Conservation (phyloP, 2,113 vertebrate species). For the Ailurus styani region DNA sequence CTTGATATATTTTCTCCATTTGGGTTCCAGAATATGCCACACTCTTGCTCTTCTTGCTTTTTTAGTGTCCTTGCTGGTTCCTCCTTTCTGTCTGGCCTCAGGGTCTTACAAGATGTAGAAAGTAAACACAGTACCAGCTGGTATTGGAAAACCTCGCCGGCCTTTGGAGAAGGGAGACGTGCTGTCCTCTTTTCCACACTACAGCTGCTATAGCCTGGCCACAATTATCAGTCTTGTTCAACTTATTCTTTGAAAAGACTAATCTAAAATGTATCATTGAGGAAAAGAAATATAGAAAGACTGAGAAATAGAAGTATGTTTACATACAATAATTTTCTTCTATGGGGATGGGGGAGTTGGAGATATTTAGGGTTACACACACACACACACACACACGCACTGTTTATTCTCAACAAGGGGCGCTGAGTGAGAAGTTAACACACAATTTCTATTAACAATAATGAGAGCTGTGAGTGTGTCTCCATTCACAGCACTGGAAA, state of each 20-base stretch:
- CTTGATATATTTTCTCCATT: neutral
- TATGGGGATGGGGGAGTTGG: too few species aligned
- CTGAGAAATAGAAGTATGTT: neutral
- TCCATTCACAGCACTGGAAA: conserved; percentile 73
- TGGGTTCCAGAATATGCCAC: fast-evolving
- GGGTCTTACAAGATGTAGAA: neutral
- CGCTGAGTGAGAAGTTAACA: conserved; percentile 56
- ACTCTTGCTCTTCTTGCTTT: neutral
- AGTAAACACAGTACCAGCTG: neutral
- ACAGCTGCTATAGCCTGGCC: neutral
- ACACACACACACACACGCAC: neutral
- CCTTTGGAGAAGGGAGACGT: neutral
- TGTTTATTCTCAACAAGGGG: conserved; percentile 55
- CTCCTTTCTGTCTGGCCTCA: neutral
- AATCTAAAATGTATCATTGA: neutral
- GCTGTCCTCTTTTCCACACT: fast-evolving
- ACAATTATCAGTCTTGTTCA: neutral
- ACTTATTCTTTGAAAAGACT: neutral
- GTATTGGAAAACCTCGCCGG: neutral
- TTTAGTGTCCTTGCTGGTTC: neutral
- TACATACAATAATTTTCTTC: neutral
- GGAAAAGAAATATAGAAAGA: neutral
- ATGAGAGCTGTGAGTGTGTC: conserved; percentile 69
- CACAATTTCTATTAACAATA: conserved; percentile 76
- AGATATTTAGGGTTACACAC: neutral